phyloP scores from a whole-genome alignment of 2,888 invertebrate species.

The Drosophila falleni region DNA sequence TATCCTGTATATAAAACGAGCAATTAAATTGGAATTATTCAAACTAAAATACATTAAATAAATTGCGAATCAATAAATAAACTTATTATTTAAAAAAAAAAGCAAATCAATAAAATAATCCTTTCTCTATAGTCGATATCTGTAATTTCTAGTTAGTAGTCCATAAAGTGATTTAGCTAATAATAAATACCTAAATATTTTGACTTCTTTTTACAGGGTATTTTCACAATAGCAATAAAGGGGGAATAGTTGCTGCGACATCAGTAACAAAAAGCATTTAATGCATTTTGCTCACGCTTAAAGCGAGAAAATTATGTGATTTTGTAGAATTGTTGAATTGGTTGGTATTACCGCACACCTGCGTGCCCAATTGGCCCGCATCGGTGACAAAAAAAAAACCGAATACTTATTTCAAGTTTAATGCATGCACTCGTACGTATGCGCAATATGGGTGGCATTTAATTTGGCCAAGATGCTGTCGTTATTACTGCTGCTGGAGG shows the following conservation, averaged over 20 bases:
- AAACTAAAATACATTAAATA: neutral
- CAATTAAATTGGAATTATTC: neutral
- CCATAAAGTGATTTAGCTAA: neutral
- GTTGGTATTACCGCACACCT: slow-evolving; percentile 67
- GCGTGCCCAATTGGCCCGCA: slow-evolving; percentile 68
- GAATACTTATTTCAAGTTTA: slow-evolving; percentile 63
- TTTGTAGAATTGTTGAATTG: slow-evolving; percentile 48
- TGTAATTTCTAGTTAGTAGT: too few species aligned
- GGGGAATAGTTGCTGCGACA: slow-evolving; percentile 25
- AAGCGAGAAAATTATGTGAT: slow-evolving; percentile 72
- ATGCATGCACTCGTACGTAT: slow-evolving; percentile 45
- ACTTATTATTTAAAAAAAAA: too few species aligned
- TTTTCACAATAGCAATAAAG: slow-evolving; percentile 29
- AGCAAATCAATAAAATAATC: too few species aligned
- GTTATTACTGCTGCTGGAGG: neutral
- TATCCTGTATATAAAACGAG: slow-evolving; percentile 1
- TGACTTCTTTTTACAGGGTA: slow-evolving; percentile 30
- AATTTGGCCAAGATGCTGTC: slow-evolving; percentile 40
- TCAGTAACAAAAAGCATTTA: slow-evolving; percentile 49
- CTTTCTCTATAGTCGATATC: too few species aligned
- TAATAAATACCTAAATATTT: neutral
- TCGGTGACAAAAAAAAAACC: slow-evolving; percentile 70
- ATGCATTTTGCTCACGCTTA: slow-evolving; percentile 73
- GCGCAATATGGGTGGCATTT: slow-evolving; percentile 36
- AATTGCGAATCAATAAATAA: too few species aligned